Conservation (phyloP, 2,888 invertebrate genomes). For the Campaea margaritaria region DNA sequence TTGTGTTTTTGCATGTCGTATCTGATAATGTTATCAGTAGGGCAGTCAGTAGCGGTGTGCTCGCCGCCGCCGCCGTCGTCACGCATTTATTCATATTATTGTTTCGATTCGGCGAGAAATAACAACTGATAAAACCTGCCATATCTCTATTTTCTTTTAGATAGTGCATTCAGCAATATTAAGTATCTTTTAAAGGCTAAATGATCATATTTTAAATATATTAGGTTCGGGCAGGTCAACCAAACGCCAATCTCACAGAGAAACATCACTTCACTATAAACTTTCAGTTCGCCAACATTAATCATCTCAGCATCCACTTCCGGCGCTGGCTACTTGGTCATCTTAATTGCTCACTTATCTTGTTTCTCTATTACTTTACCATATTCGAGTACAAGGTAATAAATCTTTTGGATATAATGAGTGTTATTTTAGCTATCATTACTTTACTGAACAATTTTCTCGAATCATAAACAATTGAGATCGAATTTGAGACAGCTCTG, state of each 20-base stretch:
- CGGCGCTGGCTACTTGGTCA: too few relatives aligned
- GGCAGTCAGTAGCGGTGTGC: slow-evolving; percentile 13
- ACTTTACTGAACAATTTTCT: too few relatives aligned
- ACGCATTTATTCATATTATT: slow-evolving; percentile 24
- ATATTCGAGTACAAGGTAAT: too few relatives aligned
- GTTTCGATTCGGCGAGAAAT: slow-evolving; percentile 17
- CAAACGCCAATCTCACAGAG: too few relatives aligned
- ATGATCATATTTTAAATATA: too few relatives aligned
- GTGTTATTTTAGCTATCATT: too few relatives aligned
- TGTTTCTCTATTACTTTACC: too few relatives aligned
- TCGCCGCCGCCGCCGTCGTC: slow-evolving; percentile 17
- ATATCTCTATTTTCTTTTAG: not conserved
- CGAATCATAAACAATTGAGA: too few relatives aligned
- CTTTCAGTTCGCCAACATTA: not conserved
- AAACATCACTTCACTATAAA: not conserved
- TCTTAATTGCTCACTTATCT: too few relatives aligned
- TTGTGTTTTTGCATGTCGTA: slow-evolving; percentile 14
- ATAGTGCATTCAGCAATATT: not conserved
- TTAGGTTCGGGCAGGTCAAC: too few relatives aligned
- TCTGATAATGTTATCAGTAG: slow-evolving; percentile 26
- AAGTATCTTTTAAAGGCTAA: not conserved
- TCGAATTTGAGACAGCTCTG: too few relatives aligned
- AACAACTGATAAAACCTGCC: slow-evolving; percentile 14
- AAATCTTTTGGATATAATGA: too few relatives aligned
- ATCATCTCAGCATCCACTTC: not conserved